Conservation (phyloP, 2,888 invertebrate genomes). For the Acanthosepion esculentum region DNA sequence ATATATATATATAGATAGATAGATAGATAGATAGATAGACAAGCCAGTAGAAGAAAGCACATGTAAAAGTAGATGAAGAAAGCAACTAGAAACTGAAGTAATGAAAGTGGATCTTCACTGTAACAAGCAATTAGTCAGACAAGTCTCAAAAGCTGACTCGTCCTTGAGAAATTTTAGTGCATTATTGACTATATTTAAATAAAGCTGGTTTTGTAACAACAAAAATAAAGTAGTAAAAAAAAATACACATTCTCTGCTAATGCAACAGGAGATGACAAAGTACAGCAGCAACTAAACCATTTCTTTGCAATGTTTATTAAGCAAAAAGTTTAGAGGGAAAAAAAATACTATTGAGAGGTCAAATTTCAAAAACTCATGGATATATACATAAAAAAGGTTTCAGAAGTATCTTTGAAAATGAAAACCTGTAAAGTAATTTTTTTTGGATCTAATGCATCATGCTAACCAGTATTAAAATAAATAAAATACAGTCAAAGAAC, state of each 20-base stretch:
- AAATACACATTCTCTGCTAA: background rate
- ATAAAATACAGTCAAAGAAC: too few species aligned
- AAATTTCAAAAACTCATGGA: background rate
- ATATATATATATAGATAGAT: too few species aligned
- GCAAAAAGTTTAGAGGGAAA: background rate
- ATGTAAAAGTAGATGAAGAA: background rate
- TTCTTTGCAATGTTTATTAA: background rate
- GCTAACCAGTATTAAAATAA: background rate
- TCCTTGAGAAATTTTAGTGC: background rate
- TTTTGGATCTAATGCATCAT: background rate
- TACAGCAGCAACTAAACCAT: background rate
- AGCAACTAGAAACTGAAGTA: background rate
- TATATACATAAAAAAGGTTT: background rate
- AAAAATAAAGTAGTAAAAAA: background rate
- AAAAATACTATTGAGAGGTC: background rate
- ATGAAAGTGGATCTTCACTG: background rate
- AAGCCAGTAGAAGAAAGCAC: background rate
- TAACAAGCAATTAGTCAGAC: background rate
- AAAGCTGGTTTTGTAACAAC: background rate
- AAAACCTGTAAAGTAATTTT: background rate
- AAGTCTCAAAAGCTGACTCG: background rate
- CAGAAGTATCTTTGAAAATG: background rate
- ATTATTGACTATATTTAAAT: background rate
- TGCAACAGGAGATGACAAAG: background rate
- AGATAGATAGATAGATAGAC: too few species aligned